Conservation (phyloP, 2,888 invertebrate genomes). For the Agrotis clavis region DNA sequence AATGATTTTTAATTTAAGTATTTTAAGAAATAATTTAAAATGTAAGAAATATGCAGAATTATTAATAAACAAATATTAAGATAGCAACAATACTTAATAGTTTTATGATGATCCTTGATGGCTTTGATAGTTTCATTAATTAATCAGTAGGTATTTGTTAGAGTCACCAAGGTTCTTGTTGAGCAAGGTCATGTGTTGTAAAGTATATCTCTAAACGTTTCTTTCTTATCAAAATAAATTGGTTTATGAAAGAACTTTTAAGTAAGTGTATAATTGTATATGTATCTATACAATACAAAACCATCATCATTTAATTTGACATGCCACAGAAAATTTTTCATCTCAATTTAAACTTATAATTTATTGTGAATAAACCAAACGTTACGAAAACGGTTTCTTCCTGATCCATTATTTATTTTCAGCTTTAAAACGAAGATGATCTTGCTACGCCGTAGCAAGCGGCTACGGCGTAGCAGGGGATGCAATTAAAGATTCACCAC, state of each 20-base stretch:
- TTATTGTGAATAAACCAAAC: no score
- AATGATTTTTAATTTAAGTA: no score
- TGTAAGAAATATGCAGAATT: no score
- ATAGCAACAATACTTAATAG: background rate
- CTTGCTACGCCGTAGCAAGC: conserved; percentile 32
- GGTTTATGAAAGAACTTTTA: background rate
- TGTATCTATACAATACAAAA: no score
- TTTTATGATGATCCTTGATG: conserved; percentile 3
- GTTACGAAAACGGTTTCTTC: no score
- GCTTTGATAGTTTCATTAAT: background rate
- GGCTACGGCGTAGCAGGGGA: conserved; percentile 33
- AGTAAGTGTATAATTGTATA: no score
- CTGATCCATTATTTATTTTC: background rate
- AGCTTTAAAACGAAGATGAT: background rate
- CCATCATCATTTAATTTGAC: no score
- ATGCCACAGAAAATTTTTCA: background rate
- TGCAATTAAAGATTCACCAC: conserved; percentile 4
- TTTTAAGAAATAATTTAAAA: no score
- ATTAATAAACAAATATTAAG: background rate
- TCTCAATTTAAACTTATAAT: no score
- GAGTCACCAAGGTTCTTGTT: conserved; percentile 2
- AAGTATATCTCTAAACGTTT: conserved; percentile 1
- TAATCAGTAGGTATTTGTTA: background rate
- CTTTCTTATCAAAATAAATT: background rate
- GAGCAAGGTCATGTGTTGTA: background rate